Conservation (phyloP, 2,888 invertebrate genomes). For the Platerodrilus igneus region DNA sequence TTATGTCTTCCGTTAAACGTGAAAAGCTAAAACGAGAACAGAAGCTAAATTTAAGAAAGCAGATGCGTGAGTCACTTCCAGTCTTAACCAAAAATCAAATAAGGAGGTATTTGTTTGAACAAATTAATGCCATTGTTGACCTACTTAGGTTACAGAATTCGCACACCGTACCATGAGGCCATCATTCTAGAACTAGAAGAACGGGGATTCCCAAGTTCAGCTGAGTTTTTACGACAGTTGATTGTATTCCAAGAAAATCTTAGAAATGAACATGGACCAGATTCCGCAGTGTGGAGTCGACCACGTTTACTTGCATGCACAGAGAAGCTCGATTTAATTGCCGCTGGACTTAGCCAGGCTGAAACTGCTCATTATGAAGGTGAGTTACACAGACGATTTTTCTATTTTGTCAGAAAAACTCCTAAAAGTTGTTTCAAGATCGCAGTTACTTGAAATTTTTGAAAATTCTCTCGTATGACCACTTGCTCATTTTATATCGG, state of each 20-base stretch:
- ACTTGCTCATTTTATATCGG: too few species aligned
- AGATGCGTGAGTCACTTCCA: constrained; percentile 42
- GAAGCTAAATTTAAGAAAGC: constrained; percentile 31
- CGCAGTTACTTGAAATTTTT: not conserved
- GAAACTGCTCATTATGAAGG: constrained; percentile 36
- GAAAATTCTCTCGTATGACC: too few species aligned
- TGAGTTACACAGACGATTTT: constrained; percentile 11
- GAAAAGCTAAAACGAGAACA: constrained; percentile 28
- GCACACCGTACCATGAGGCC: constrained; percentile 53
- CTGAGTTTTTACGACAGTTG: constrained; percentile 52
- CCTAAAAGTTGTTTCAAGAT: not conserved
- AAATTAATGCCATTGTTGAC: constrained; percentile 1
- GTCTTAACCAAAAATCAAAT: constrained; percentile 40
- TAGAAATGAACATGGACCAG: constrained; percentile 51
- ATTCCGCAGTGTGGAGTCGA: constrained; percentile 47
- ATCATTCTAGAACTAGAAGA: constrained; percentile 54
- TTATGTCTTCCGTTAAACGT: constrained; percentile 24
- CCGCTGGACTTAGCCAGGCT: constrained; percentile 30
- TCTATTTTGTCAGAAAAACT: constrained; percentile 2
- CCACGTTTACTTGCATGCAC: constrained; percentile 37
- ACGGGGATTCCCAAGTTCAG: constrained; percentile 49
- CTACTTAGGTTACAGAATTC: constrained; percentile 50
- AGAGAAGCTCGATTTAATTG: constrained; percentile 37
- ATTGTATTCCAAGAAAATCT: constrained; percentile 54
- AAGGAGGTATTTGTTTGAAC: constrained; percentile 41